Evolutionary conservation across 2,888 invertebrate genomes (phyloP).

Genomic region (Eilema caniola): DNA sequence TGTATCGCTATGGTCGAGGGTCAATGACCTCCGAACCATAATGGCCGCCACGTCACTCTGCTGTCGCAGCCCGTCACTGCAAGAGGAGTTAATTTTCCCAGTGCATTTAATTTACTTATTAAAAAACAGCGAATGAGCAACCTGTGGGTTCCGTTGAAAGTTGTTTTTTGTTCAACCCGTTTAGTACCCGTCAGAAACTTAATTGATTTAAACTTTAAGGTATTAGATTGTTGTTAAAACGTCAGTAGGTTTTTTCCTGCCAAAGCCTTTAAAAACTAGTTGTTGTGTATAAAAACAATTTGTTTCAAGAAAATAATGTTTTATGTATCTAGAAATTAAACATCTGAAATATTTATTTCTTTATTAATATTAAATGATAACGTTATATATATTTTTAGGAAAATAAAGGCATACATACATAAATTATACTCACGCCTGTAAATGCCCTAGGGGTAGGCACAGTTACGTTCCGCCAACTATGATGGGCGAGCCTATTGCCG

Average conservation of each 20-base stretch:
- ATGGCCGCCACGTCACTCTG: conserved; percentile 77
- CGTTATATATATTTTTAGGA: too few species aligned
- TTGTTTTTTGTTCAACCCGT: conserved; percentile 29
- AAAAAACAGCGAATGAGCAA: conserved; percentile 55
- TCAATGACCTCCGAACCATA: conserved; percentile 69
- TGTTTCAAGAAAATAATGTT: background rate
- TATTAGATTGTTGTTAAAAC: conserved; percentile 16
- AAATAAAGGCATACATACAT: too few species aligned
- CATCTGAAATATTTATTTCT: too few species aligned
- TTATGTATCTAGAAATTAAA: too few species aligned
- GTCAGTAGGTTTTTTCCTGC: background rate
- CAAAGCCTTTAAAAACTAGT: background rate
- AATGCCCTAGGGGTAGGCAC: too few species aligned
- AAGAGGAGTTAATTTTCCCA: conserved; percentile 80
- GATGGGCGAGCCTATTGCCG: too few species aligned
- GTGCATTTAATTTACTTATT: conserved; percentile 74
- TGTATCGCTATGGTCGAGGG: conserved; percentile 49
- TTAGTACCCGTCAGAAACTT: conserved; percentile 32
- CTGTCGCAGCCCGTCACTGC: conserved; percentile 70
- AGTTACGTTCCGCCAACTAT: too few species aligned
- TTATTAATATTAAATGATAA: too few species aligned
- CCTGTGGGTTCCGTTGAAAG: conserved; percentile 46
- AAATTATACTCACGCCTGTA: too few species aligned
- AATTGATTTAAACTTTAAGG: conserved; percentile 17
- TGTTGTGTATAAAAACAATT: background rate